Evolutionary conservation across 2,797 vertebrate species (phyloP).

Genomic region (Hapalemur alaotrensis): DNA sequence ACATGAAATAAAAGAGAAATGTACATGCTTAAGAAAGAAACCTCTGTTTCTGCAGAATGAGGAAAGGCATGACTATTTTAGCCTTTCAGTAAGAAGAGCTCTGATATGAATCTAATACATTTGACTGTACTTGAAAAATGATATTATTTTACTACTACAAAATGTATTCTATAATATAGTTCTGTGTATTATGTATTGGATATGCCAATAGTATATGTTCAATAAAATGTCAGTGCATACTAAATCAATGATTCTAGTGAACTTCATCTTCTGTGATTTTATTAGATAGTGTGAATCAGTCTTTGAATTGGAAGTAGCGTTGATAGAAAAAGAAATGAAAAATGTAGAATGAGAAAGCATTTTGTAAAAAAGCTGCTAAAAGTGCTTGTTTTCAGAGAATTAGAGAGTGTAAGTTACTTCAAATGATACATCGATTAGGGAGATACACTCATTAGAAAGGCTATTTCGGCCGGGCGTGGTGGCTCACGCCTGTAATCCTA

Average conservation of each 20-base stretch:
- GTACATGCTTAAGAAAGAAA: background rate
- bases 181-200: background rate
- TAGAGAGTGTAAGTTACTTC: conserved; percentile 1
- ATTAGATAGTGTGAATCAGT: background rate
- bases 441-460: background rate
- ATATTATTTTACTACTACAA: background rate
- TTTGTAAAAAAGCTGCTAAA: background rate
- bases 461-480: background rate
- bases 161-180: background rate
- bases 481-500: too few relatives aligned
- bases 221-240: background rate
- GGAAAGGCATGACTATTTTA: background rate
- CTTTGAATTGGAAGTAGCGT: background rate
- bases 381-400: conserved; percentile 20
- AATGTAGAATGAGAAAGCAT: background rate
- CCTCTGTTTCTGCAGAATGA: background rate
- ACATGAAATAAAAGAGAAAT: background rate
- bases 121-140: background rate
- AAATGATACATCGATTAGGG: background rate
- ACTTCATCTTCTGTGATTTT: background rate
- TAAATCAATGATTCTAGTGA: conserved; percentile 8
- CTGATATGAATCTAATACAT: background rate
- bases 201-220: background rate
- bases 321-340: background rate
- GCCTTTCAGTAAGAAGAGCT: background rate